Percentiles rank a stretch among this genome's conserved stretches.
phyloP scores from a whole-genome alignment of 35 echinoderm and acorn worm genomes.

The Ophiothrix spiculata region DNA sequence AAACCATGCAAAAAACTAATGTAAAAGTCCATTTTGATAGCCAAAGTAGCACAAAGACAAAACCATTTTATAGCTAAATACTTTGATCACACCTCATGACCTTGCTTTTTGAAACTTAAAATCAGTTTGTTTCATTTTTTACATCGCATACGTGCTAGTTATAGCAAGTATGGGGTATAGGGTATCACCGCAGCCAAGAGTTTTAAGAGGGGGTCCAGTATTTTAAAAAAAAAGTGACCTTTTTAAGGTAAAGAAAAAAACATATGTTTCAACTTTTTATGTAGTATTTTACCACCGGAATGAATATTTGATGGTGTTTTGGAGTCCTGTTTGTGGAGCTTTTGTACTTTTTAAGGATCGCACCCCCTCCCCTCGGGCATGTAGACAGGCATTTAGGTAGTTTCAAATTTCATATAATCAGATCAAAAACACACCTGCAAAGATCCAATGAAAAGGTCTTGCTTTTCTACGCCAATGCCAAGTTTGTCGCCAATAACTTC shows the following conservation, averaged over 20 bases:
- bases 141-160: not conserved
- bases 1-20: too few relatives aligned
- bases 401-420: not conserved
- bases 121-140: not conserved
- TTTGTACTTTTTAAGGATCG: not conserved
- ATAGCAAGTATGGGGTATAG: not conserved
- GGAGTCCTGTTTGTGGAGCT: not conserved
- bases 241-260: too few relatives aligned
- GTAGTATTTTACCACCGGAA: too few relatives aligned
- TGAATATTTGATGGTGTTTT: too few relatives aligned
- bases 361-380: not conserved
- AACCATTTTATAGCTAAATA: too few relatives aligned
- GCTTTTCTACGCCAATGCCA: not conserved
- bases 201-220: too few relatives aligned
- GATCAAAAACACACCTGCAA: not conserved
- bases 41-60: too few relatives aligned
- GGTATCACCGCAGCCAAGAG: too few relatives aligned
- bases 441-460: not conserved
- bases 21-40: too few relatives aligned
- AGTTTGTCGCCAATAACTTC: not conserved
- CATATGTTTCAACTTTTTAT: too few relatives aligned
- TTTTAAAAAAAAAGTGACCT: too few relatives aligned
- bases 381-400: not conserved
- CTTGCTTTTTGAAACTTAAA: not conserved
- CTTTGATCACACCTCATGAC: not conserved